Evolutionary conservation across 1,140 invertebrate genomes (phyloP).

Genomic region (Pogonognathellus flavescens): DNA sequence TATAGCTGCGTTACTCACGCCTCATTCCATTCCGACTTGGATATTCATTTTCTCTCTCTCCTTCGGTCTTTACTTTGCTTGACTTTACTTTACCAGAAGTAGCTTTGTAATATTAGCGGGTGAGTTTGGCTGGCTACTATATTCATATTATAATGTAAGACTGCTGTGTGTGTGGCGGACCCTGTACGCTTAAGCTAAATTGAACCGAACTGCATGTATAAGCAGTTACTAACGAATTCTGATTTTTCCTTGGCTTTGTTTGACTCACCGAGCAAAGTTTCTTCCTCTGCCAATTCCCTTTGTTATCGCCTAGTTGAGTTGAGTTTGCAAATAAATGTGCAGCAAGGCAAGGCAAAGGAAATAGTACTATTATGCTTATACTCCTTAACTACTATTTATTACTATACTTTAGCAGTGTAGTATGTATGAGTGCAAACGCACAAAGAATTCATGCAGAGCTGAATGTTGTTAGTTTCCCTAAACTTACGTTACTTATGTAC

Average conservation of each 20-base stretch:
- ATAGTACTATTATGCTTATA: background rate
- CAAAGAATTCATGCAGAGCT: background rate
- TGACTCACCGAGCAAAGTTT: conserved; percentile 6
- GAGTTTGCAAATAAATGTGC: conserved; percentile 41
- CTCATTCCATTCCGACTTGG: conserved; percentile 26
- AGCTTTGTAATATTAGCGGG: no score
- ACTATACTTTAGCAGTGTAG: no score
- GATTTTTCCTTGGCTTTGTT: conserved; percentile 20
- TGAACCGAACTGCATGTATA: no score
- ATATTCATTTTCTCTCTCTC: conserved; percentile 34
- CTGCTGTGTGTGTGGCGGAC: no score
- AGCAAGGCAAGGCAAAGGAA: background rate
- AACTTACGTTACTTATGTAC: background rate
- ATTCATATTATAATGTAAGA: no score
- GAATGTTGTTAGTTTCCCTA: background rate
- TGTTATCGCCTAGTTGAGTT: conserved; percentile 32
- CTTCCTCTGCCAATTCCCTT: conserved; percentile 23
- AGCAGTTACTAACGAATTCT: no score
- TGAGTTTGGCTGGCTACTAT: no score
- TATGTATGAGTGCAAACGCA: no score
- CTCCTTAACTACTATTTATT: background rate
- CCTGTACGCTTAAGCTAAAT: no score
- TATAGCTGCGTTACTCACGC: conserved; percentile 26
- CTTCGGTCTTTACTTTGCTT: conserved; percentile 16
- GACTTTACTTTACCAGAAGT: background rate